Evolutionary conservation across 2,888 invertebrate genomes (phyloP).

Genomic region (Orthosia cruda): DNA sequence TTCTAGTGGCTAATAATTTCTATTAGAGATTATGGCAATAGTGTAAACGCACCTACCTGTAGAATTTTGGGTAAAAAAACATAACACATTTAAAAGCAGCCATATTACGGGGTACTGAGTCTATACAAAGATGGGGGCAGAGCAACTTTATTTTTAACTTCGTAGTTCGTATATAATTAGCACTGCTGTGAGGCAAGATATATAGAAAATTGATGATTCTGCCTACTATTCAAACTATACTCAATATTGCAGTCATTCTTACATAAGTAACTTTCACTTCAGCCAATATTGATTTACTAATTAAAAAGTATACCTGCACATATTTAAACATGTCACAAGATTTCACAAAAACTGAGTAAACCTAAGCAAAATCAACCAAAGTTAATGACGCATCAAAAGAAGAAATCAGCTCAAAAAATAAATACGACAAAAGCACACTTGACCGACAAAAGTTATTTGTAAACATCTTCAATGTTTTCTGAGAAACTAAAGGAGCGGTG

Average conservation of each 20-base stretch:
- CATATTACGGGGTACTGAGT: no score
- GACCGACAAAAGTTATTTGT: conserved; percentile 48
- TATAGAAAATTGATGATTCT: not conserved
- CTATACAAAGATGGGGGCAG: no score
- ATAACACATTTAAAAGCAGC: not conserved
- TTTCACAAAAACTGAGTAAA: not conserved
- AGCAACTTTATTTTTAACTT: no score
- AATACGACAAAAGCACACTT: conserved; percentile 32
- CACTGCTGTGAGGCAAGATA: no score
- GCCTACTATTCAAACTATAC: not conserved
- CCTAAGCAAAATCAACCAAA: conserved; percentile 2
- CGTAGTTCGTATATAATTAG: no score
- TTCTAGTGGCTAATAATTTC: no score
- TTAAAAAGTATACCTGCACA: not conserved
- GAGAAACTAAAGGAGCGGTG: conserved; percentile 37
- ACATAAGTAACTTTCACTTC: conserved; percentile 8
- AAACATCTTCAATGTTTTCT: conserved; percentile 47
- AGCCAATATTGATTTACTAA: conserved; percentile 9
- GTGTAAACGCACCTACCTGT: not conserved
- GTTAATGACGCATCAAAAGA: conserved; percentile 49
- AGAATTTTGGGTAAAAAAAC: not conserved
- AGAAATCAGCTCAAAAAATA: conserved; percentile 49
- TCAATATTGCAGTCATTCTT: not conserved
- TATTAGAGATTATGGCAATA: not conserved
- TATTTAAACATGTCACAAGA: not conserved